phyloP scores from a whole-genome alignment of 2,888 invertebrate genomes.

The Melanophora roralis region DNA sequence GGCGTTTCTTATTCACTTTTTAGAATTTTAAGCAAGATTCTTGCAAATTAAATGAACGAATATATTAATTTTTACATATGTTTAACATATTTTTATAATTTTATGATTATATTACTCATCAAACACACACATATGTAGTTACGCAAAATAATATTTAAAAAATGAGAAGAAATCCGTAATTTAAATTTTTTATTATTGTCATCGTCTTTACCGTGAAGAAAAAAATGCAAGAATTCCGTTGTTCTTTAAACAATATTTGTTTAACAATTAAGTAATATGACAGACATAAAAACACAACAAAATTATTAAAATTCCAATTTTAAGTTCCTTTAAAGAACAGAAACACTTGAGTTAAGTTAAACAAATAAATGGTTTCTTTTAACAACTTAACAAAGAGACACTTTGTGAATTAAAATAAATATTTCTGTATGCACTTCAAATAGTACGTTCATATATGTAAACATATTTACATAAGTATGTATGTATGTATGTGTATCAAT shows the following conservation, averaged over 20 bases:
- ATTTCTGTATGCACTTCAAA: no score
- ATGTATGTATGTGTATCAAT: no score
- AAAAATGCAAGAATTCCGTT: slow-evolving; percentile 42
- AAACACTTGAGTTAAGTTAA: slow-evolving; percentile 13
- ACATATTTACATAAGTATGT: no score
- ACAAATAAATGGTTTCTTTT: slow-evolving; percentile 1
- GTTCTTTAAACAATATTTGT: slow-evolving; percentile 44
- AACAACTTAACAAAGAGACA: neutral
- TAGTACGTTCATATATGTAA: no score
- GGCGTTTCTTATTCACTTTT: no score
- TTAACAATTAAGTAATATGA: slow-evolving; percentile 42
- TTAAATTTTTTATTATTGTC: slow-evolving; percentile 32
- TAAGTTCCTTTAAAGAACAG: slow-evolving; percentile 8
- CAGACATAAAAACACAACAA: slow-evolving; percentile 12
- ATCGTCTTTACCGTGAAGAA: neutral
- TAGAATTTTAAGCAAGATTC: neutral
- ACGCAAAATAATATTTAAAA: neutral
- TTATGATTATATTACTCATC: slow-evolving; percentile 47
- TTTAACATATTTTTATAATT: neutral
- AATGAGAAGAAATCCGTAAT: neutral
- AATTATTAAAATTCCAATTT: slow-evolving; percentile 17
- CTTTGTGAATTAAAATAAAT: neutral
- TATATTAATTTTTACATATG: neutral
- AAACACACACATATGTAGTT: no score
- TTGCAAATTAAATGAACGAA: neutral